A percentile compares a stretch with the other conserved stretches of the same genome.
Evolutionary conservation across 2,797 vertebrate genomes (phyloP).

Genomic region (Gymnoscopelus braueri): DNA sequence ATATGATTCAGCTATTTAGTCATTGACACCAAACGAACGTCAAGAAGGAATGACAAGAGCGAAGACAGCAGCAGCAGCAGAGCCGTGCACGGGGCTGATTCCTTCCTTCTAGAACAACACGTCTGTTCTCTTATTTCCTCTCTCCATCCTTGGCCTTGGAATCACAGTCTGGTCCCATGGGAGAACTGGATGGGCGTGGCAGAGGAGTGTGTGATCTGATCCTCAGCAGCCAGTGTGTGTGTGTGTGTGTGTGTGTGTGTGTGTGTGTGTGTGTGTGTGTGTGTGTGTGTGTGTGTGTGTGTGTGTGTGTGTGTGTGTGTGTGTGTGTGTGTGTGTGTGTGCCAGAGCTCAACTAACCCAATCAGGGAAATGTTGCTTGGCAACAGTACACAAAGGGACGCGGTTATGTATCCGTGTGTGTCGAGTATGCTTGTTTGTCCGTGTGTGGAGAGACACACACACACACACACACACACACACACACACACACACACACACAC

Average conservation of each 20-base stretch:
- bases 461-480: too few species aligned
- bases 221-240: constrained; percentile 17
- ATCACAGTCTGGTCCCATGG: constrained; percentile 67
- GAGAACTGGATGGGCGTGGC: constrained; percentile 77
- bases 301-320: constrained; percentile 33
- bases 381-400: constrained; percentile 82
- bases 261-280: constrained; percentile 34
- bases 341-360: constrained; percentile 81
- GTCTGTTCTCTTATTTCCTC: constrained; percentile 23
- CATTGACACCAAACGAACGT: not conserved
- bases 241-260: constrained; percentile 36
- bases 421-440: constrained; percentile 64
- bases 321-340: constrained; percentile 31
- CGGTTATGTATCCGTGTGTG: constrained; percentile 61
- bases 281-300: constrained; percentile 5
- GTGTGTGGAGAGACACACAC: not conserved
- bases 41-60: not conserved
- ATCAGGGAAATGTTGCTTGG: constrained; percentile 86
- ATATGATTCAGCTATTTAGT: too few species aligned
- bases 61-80: constrained; percentile 8
- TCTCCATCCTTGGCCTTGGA: constrained; percentile 70
- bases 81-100: constrained; percentile 15
- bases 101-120: not conserved
- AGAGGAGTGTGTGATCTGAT: constrained; percentile 36
- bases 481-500: too few species aligned